Base-by-base conservation (phyloP, 2,113 vertebrate species). In the Myiozetetes cayanensis region DNA sequence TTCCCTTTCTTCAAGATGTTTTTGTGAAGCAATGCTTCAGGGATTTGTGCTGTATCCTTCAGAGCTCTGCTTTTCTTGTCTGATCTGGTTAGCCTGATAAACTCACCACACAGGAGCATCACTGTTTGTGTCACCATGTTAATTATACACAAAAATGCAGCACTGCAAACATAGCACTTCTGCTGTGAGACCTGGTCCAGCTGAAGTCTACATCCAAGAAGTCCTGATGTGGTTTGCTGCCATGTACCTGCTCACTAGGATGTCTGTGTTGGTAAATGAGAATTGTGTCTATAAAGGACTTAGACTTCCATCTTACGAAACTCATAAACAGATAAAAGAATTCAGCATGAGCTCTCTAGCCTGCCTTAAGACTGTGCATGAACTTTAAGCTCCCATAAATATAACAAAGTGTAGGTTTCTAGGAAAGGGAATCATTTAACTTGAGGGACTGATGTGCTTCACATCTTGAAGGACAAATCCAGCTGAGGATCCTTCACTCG, bases 341-440 rank as follows among this genome's bases (percentile, higher is more conserved):
- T 74, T 88, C 55, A 30, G 25, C 27, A 10, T 71, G 68, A 58
- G 10, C 46, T 84, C 44, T 52, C 28, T 71, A 77, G 43, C 35
- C 30, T 56, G 22, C 41, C 43, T 77, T 71, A 84, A 30, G 53
- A 68, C 55, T 50, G 37, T 59, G 14, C 43, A 10, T 81, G 71
- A 89, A 67, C 31, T 93, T 92, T 37, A 92, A 82, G 43, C 28
- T 78, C 27, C 80, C 53, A 75, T 83, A 95, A 87, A 81, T 85
- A 86, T 18, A 75, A 74, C 12, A 31, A 87, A 92, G 39, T 18
- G 6, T 95, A 75, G 39, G 13, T 88, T 93, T 94, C 68, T 43
- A 82, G 92, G 80, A 83, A 91, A 71, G 30, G 35, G 74, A 76
- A 24, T 81, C 5, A 78, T 96, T 96, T 90, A 85, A 87, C 94